Conservation (phyloP, 2,113 vertebrate genomes). For the Dipodomys merriami region DNA sequence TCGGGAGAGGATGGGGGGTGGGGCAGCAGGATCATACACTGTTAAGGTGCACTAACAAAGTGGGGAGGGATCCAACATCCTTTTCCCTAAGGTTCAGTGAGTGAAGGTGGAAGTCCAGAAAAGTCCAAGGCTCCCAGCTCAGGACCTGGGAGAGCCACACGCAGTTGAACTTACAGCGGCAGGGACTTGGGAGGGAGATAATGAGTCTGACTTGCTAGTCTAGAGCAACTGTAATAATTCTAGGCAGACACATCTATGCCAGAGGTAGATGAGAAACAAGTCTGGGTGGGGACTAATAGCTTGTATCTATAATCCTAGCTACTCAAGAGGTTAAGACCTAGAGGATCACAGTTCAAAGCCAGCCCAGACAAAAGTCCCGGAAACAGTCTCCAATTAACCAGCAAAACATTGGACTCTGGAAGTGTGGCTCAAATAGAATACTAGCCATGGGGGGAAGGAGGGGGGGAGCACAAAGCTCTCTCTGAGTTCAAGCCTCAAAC, state of each 20-base stretch:
- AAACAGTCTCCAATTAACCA: too few species aligned
- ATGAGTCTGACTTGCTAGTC: neutral
- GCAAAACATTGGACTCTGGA: too few species aligned
- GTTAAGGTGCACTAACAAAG: neutral
- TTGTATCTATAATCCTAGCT: too few species aligned
- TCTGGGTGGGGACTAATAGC: neutral
- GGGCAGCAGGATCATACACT: neutral
- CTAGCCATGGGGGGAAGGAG: too few species aligned
- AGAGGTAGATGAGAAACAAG: neutral
- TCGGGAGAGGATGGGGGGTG: neutral
- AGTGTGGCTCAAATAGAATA: too few species aligned
- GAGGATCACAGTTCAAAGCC: too few species aligned
- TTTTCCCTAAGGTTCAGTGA: too few species aligned
- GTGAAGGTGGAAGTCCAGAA: neutral
- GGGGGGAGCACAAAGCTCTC: too few species aligned
- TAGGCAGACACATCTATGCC: neutral
- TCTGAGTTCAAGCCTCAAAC: too few species aligned
- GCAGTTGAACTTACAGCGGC: neutral
- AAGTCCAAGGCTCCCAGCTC: neutral
- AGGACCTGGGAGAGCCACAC: neutral
- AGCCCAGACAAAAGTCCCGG: too few species aligned
- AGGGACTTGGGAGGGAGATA: neutral
- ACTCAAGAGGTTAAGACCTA: too few species aligned
- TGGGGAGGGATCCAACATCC: neutral
- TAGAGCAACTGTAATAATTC: neutral